Base-by-base conservation (phyloP, 2,888 invertebrate genomes). In the Eucera pruinosa region DNA sequence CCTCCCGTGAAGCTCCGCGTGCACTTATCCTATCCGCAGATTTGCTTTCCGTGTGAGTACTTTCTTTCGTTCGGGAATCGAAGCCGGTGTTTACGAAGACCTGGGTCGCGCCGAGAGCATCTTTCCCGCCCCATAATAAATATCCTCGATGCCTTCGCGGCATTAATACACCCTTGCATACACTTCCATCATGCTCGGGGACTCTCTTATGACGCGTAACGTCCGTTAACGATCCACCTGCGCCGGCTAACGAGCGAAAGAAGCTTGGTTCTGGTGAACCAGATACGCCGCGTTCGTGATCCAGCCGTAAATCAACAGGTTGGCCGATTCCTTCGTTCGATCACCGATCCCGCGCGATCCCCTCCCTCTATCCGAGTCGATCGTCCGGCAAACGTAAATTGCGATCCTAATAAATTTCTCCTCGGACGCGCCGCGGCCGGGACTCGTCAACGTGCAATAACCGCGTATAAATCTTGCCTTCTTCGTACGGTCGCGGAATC, bases 251-350 rank as follows among this genome's bases (percentile, higher is more conserved):
- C 69, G 72, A 81, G 54, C 39, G 48, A 52, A 61, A 27, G 65
- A 50, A 18, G 25, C 36, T 62, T 58, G 48, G 65, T 61, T 71
- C 75, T 41, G 66, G 69, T 75, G 72, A 75, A 75, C 72, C 79
- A 79, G 64, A 82, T 82, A 70, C 45, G 48, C 9, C 18, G n/a
- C n/a, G 18, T 25, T 30, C 58, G 47, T 43, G 27, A 52, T 62
- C 61, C 41, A 20, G 45, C 67, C 60, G 64, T 82, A 82, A 79
- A 82, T 82, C 72, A 47, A 67, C n/a, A n/a, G 45, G 43, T 52
- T 52, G 62, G 7, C 50, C 50, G 52, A 18, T 39, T 36, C 23
- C 27, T 62, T 43, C 60, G 47, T 50, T 36, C 58, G 20, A 25
- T 64, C 69, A 11, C 6, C 39, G 57, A 9, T 33, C 5, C 18